Evolutionary conservation across 1,140 invertebrate species (phyloP).

Genomic region (Drosophila bocki): DNA sequence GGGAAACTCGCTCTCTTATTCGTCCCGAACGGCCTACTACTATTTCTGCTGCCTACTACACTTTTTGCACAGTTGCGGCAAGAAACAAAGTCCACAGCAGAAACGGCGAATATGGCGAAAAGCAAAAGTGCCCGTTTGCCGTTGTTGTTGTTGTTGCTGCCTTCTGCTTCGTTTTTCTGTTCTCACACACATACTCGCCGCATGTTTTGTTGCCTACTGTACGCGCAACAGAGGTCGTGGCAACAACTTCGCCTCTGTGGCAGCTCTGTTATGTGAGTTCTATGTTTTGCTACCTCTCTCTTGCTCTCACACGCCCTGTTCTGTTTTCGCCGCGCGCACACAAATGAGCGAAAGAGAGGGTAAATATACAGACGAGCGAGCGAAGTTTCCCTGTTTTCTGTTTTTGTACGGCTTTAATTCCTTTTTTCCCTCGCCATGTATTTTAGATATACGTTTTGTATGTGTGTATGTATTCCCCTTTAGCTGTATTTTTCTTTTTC

Average conservation of each 20-base stretch:
- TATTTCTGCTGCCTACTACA: constrained; percentile 42
- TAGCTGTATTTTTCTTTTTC: constrained; percentile 2
- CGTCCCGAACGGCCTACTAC: constrained; percentile 20
- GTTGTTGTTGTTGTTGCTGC: constrained; percentile 20
- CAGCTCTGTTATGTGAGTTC: constrained; percentile 66
- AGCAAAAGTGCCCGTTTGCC: constrained; percentile 25
- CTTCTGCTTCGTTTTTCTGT: constrained; percentile 48
- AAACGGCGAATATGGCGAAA: constrained; percentile 29
- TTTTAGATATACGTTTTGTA: constrained; percentile 7
- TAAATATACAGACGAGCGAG: constrained; percentile 8
- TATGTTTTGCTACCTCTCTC: constrained; percentile 55
- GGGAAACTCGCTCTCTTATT: background rate
- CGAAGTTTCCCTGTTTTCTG: constrained; percentile 41
- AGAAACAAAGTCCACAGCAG: constrained; percentile 26
- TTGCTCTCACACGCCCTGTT: constrained; percentile 1
- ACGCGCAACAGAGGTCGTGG: constrained; percentile 48
- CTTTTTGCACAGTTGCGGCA: constrained; percentile 48
- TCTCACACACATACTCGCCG: constrained; percentile 52
- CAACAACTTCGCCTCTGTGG: constrained; percentile 42
- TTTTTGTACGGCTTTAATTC: constrained; percentile 75
- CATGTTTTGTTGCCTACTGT: constrained; percentile 84
- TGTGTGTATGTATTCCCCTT: constrained; percentile 23
- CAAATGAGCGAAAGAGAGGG: background rate
- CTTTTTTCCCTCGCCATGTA: constrained; percentile 39
- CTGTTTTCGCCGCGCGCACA: constrained; percentile 30